Evolutionary conservation across 2,888 invertebrate genomes (phyloP).

Genomic region (Pristionchus exspectatus): DNA sequence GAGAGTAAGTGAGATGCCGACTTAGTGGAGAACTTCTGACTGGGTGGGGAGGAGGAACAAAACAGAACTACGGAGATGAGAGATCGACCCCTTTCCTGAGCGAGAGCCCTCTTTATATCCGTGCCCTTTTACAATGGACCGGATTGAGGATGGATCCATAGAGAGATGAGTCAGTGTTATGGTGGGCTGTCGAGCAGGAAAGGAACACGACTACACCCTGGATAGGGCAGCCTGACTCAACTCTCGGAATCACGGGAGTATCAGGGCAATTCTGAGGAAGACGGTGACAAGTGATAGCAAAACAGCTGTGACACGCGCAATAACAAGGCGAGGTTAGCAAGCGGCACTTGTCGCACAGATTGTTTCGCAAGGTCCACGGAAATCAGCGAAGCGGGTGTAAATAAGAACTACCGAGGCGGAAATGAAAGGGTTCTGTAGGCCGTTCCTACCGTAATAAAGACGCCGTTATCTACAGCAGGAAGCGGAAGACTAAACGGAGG

Average conservation of each 20-base stretch:
- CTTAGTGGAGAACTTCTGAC: constrained; percentile 30
- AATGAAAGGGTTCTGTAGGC: no score
- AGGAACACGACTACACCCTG: background rate
- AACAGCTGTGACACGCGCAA: background rate
- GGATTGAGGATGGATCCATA: background rate
- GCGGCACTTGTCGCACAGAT: background rate
- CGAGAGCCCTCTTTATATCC: background rate
- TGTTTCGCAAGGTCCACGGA: background rate
- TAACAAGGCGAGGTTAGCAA: background rate
- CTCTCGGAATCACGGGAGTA: background rate
- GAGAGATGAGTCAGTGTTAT: constrained; percentile 32
- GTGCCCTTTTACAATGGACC: constrained; percentile 43
- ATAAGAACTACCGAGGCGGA: background rate
- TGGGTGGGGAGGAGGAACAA: background rate
- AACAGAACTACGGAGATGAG: background rate
- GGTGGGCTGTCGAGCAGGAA: background rate
- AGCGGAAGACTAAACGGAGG: background rate
- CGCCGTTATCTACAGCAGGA: background rate
- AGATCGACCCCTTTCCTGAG: background rate
- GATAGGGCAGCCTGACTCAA: background rate
- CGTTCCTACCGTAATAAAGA: background rate
- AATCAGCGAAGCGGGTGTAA: background rate
- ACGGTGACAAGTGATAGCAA: background rate
- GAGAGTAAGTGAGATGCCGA: constrained; percentile 21
- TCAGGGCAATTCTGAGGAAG: background rate